Percentiles rank a stretch among this genome's conserved stretches.
Evolutionary conservation across 2,797 vertebrate genomes (phyloP).

Genomic region (Sebastes aleutianus): DNA sequence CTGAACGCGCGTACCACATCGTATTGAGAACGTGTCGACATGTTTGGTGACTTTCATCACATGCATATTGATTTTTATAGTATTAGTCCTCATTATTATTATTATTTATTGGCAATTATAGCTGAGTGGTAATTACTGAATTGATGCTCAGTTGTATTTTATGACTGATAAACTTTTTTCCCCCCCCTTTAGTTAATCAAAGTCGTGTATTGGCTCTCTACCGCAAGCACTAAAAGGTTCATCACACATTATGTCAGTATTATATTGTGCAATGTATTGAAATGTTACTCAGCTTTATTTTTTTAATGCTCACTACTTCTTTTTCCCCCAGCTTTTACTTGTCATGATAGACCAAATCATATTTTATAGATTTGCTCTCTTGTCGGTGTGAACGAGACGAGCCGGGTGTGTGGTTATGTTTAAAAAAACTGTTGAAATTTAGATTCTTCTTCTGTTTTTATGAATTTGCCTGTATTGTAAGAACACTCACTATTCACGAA

Average conservation of each 20-base stretch:
- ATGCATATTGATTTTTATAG: slow-evolving; percentile 54
- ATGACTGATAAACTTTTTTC: slow-evolving; percentile 24
- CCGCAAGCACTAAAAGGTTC: slow-evolving; percentile 51
- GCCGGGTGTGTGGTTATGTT: neutral
- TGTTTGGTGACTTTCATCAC: slow-evolving; percentile 42
- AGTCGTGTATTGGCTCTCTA: slow-evolving; percentile 42
- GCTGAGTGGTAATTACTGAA: slow-evolving; percentile 50
- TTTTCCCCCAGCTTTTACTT: slow-evolving; percentile 25
- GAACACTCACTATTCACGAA: neutral
- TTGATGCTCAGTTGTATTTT: slow-evolving; percentile 48
- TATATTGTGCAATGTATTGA: slow-evolving; percentile 75
- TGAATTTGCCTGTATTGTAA: neutral
- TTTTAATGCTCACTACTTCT: slow-evolving; percentile 20
- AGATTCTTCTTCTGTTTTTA: neutral
- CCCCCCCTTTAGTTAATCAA: slow-evolving; percentile 44
- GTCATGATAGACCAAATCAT: slow-evolving; percentile 61
- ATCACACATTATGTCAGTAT: slow-evolving; percentile 69
- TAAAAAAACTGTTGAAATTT: slow-evolving; percentile 2
- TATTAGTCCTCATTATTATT: slow-evolving; percentile 54
- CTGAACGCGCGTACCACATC: slow-evolving; percentile 9
- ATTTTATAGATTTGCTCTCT: slow-evolving; percentile 28
- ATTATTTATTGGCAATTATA: slow-evolving; percentile 78
- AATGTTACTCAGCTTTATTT: slow-evolving; percentile 77
- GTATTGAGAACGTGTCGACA: slow-evolving; percentile 41
- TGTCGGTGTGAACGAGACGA: neutral